Evolutionary conservation across 2,888 invertebrate species (phyloP), one percentile per base, ranked within the genome.

Genomic region (Macrophya annulata): DNA sequence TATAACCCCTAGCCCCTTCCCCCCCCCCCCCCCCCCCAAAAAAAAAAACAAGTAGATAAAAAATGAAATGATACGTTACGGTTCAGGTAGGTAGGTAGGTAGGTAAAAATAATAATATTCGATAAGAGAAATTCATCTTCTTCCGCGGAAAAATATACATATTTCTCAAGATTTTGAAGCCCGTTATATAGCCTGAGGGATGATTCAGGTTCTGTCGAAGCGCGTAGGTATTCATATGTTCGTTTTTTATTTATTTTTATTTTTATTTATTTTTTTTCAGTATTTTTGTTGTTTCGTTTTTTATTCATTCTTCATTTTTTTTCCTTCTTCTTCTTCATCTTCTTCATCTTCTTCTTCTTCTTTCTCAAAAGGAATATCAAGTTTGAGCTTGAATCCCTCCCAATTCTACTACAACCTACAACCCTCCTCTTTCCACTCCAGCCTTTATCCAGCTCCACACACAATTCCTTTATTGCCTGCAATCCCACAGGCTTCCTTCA

Each of bases 401-500:
- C 65, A 2, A 15, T 55, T 55, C 15, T 17, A 10, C 12, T 12
- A 48, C 48, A 10, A 9, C 10, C 12, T 12, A 48, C 48, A 10
- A 9, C 10, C 48, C 48, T 59, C n/a, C 21, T 9, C 25, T 25
- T 21, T 12, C 1, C 12, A 43, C 17, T 12, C 0, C 72, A 4
- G 8, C 2, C 21, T n/a, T 45, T 21, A 45, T n/a, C 72, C 17
- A 12, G n/a, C 21, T 72, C 45, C 25, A 45, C 5, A n/a, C 76
- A 77, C 17, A 77, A 79, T 59, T 79, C 31, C 43, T 79, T 79
- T 79, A 79, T 79, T 79, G 37, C 48, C 59, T 59, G 21, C 79
- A 59, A 79, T 79, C 79, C 59, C 79, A 79, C 79, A 79, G 59
- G 79, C 79, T 79, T 79, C 62, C 48, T 48, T 40, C 59, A 48